These are phyloP conservation scores for Papilio polytes DNA, from an alignment of 1,140 invertebrate genomes.

Conservation along the genomic window DNA sequence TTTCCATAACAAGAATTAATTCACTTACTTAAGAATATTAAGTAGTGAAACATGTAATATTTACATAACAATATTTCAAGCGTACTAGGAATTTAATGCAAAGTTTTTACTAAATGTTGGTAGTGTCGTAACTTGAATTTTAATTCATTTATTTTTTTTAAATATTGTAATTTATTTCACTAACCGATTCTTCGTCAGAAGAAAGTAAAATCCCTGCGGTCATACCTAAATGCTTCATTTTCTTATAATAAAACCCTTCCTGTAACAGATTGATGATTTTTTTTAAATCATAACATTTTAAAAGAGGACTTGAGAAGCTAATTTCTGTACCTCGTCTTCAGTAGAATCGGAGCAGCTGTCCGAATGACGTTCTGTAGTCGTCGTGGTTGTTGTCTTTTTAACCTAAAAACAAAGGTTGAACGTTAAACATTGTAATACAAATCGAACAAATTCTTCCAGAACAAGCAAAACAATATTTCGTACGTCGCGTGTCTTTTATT, in stretches of 20 bases:
- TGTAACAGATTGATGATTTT: neutral
- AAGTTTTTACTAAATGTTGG: too few relatives aligned
- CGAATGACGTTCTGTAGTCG: conserved; percentile 19
- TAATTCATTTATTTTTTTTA: too few relatives aligned
- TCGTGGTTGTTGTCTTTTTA: conserved; percentile 33
- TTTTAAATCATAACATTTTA: neutral
- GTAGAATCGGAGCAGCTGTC: conserved; percentile 13
- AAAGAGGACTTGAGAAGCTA: too few relatives aligned
- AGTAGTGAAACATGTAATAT: too few relatives aligned
- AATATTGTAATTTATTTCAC: neutral
- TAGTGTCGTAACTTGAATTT: neutral
- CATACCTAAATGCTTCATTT: neutral
- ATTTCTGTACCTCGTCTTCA: neutral
- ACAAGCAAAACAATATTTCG: too few relatives aligned
- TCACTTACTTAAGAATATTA: too few relatives aligned
- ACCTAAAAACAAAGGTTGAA: conserved; percentile 7
- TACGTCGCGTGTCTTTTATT: too few relatives aligned
- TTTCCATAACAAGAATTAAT: too few relatives aligned
- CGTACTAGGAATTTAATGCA: too few relatives aligned
- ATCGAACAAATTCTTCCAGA: neutral
- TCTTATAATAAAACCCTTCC: neutral
- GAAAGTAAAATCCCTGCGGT: neutral
- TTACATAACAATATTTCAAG: too few relatives aligned
- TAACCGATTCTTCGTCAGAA: neutral
- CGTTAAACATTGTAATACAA: neutral